Evolutionary conservation across 1,140 invertebrate genomes (phyloP).

Genomic region (Geopemphigus sp.): DNA sequence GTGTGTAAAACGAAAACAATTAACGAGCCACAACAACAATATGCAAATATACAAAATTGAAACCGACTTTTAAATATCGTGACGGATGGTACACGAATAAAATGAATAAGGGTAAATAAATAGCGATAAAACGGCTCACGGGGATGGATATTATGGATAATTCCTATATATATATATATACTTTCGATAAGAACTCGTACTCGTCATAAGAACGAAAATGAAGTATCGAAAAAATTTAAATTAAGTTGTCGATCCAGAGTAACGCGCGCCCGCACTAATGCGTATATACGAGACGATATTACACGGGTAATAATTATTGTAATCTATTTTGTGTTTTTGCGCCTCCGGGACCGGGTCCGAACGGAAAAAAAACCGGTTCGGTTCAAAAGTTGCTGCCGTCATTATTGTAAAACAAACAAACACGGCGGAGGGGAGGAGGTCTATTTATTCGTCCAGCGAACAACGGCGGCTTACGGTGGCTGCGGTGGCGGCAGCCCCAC

Average conservation of each 20-base stretch:
- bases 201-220: no score
- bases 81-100: no score
- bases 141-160: neutral
- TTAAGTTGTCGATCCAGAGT: conserved; percentile 33
- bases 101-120: conserved; percentile 16
- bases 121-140: conserved; percentile 6
- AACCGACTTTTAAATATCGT: no score
- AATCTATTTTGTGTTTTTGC: conserved; percentile 25
- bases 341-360: neutral
- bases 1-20: no score
- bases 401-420: conserved; percentile 40
- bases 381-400: conserved; percentile 26
- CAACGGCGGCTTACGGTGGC: no score
- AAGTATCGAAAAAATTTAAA: conserved; percentile 25
- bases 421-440: conserved; percentile 26
- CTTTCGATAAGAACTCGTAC: no score
- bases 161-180: no score
- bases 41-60: conserved; percentile 23
- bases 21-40: no score
- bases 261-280: neutral
- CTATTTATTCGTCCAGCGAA: neutral
- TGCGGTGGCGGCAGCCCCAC: no score
- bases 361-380: conserved; percentile 16
- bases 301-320: conserved; percentile 35
- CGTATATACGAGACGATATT: conserved; percentile 20